phyloP scores from a whole-genome alignment of 2,888 invertebrate species.

The Piscicola geometra region DNA sequence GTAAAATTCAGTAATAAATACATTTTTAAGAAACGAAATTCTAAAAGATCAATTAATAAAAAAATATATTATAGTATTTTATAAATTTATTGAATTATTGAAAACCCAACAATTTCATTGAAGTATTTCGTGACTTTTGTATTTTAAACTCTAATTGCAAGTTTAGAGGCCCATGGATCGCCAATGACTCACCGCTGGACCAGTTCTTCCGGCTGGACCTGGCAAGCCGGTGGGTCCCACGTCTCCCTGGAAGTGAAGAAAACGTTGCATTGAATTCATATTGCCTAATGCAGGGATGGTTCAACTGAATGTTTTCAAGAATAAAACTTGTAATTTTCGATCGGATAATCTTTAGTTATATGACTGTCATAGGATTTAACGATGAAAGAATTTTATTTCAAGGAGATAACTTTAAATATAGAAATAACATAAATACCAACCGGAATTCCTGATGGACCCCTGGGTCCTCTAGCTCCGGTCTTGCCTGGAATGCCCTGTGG shows the following conservation, averaged over 20 bases:
- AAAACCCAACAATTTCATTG: too few relatives aligned
- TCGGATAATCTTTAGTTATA: neutral
- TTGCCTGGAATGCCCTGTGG: slow-evolving; percentile 33
- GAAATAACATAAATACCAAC: slow-evolving; percentile 35
- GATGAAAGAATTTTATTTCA: too few relatives aligned
- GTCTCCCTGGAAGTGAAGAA: slow-evolving; percentile 57
- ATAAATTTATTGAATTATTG: neutral
- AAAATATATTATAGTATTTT: neutral
- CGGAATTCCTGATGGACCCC: slow-evolving; percentile 36
- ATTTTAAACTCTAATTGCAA: too few relatives aligned
- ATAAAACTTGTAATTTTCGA: neutral
- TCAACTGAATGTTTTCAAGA: neutral
- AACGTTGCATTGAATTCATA: too few relatives aligned
- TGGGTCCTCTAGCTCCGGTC: slow-evolving; percentile 37
- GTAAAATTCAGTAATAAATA: too few relatives aligned
- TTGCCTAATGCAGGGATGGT: too few relatives aligned
- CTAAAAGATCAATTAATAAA: neutral
- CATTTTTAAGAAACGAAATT: too few relatives aligned
- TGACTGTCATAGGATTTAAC: too few relatives aligned
- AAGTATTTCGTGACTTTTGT: too few relatives aligned
- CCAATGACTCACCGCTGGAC: slow-evolving; percentile 57
- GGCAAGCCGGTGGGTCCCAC: slow-evolving; percentile 61
- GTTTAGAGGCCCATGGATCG: too few relatives aligned
- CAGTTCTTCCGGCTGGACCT: slow-evolving; percentile 66
- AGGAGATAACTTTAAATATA: too few relatives aligned